These are phyloP conservation scores for Passer domesticus DNA, from an alignment of 2,113 vertebrate genomes.

Conservation along the genomic window DNA sequence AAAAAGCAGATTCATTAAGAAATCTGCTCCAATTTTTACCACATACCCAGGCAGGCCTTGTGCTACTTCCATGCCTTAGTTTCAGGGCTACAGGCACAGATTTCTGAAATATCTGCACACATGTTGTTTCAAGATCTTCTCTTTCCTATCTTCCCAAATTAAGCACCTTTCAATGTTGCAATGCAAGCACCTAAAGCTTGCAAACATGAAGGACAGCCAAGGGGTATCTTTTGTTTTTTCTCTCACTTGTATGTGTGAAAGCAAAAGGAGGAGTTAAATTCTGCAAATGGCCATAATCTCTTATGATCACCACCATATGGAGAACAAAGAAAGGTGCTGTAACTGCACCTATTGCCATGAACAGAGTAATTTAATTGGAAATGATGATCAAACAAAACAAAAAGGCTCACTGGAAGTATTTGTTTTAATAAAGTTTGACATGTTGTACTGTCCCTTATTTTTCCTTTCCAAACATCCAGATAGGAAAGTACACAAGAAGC, in stretches of 20 bases:
- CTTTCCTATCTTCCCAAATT: neutral
- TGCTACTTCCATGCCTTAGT: no score
- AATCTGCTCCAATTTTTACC: neutral
- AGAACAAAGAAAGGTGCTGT: neutral
- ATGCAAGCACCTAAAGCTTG: neutral
- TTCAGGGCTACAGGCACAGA: neutral
- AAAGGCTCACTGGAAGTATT: neutral
- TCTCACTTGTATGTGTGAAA: fast-evolving
- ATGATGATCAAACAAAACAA: neutral
- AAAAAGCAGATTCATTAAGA: neutral
- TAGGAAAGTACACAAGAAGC: neutral
- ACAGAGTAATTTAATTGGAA: neutral
- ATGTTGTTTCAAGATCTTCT: neutral
- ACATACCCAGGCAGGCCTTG: neutral
- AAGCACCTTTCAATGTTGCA: neutral
- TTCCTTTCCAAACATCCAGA: neutral
- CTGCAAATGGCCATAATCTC: neutral
- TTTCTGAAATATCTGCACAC: neutral
- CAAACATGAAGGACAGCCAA: neutral
- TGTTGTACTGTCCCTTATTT: neutral
- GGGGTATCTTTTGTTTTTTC: neutral
- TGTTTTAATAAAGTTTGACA: neutral
- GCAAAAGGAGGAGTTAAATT: neutral
- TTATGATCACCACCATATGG: neutral
- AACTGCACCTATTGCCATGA: neutral